Evolutionary conservation across 2,888 invertebrate species (phyloP).

Genomic region (Trachelus stipa): DNA sequence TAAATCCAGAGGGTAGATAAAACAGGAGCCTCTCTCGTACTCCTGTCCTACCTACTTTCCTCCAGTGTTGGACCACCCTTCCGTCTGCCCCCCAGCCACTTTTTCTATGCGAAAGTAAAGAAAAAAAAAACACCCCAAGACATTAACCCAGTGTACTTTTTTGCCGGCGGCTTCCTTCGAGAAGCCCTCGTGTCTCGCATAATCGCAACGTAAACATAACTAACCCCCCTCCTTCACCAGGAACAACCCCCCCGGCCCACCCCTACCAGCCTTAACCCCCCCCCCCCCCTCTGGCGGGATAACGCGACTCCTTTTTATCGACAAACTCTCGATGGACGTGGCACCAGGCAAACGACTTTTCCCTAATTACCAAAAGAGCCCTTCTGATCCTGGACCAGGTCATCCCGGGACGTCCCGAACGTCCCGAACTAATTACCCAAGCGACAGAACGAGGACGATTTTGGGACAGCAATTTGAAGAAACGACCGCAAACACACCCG

Average conservation of each 20-base stretch:
- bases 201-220: slow-evolving; percentile 17
- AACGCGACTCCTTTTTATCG: too few relatives aligned
- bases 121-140: not conserved
- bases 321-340: slow-evolving; percentile 16
- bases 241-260: not conserved
- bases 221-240: not conserved
- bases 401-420: too few relatives aligned
- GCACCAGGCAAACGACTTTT: slow-evolving; percentile 24
- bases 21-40: slow-evolving; percentile 9
- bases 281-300: too few relatives aligned
- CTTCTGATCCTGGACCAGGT: slow-evolving; percentile 2
- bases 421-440: slow-evolving; percentile 7
- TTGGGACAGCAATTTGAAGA: too few relatives aligned
- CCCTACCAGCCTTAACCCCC: too few relatives aligned
- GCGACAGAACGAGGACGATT: not conserved
- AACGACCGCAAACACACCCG: too few relatives aligned
- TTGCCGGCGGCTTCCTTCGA: slow-evolving; percentile 9
- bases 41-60: not conserved
- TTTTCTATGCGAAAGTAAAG: too few relatives aligned
- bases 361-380: slow-evolving; percentile 31
- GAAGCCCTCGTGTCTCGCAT: slow-evolving; percentile 12
- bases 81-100: not conserved
- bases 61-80: not conserved
- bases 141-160: not conserved
- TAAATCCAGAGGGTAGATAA: slow-evolving; percentile 17